Evolutionary conservation across 1,140 invertebrate species (phyloP), one percentile per base, ranked within the genome.

Genomic region (Acromyrmex echinatior): DNA sequence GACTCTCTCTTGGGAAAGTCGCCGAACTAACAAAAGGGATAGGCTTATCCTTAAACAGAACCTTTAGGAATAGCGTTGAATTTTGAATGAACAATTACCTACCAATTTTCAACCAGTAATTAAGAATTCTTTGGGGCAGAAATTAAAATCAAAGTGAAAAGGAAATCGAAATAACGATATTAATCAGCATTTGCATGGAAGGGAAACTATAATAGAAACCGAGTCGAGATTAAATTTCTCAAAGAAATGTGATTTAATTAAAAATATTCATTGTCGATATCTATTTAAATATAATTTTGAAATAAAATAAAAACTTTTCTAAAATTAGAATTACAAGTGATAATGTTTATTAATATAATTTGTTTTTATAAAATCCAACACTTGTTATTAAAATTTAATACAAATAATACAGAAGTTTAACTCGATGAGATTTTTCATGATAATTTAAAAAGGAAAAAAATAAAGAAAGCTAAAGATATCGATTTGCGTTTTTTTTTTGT

Each of bases 161-260:
- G 25, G 14, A 63, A 45, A 63, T 16, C 35, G 16, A 28, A 63
- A 45, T 45, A 78, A 78, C 39, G 6, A 79, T 66, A 25, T 79
- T 79, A 80, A 80, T 70, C 28, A 68, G 65, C 21, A 65, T 63
- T 10, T 65, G 18, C 58, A n/a, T 16, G 12, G 9, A 78, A 78
- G 25, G 14, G 14, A 53, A 80, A 80, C 1, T 14, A 39, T 39
- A 39, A 39, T 39, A 21, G 28, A 51, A 16, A 53, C 9, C 6
- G 12, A 58, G 51, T 81, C 3, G 5, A 71, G 16, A 66, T 79
- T 79, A 58, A 70, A 81, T 81, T 70, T 56, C 10, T n/a, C 31
- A 12, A 39, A 68, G 10, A 10, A 45, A 10, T 18, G 14, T 21
- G 14, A 68, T 39, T 70, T 39, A 70, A 71, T 81, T 81, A 25